These are phyloP conservation scores for Rhagoletis pomonella DNA, from an alignment of 1,140 invertebrate species.

Conservation along the genomic window DNA sequence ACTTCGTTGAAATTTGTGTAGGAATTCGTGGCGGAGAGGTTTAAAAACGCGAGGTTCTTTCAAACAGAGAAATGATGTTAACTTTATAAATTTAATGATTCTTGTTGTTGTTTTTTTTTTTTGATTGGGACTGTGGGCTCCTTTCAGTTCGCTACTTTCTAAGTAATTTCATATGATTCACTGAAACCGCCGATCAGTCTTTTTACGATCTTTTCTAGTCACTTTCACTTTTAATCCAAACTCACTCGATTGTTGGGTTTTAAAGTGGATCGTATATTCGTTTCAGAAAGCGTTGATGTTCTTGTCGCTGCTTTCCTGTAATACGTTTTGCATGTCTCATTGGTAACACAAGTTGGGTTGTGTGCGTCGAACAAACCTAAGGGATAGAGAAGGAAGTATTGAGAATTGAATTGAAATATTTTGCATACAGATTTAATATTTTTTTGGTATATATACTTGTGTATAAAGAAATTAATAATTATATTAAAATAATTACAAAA, in stretches of 20 bases:
- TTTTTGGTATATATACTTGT: not conserved
- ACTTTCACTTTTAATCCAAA: slow-evolving; percentile 11
- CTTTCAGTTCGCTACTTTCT: not conserved
- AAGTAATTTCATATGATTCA: not conserved
- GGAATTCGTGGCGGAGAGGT: not conserved
- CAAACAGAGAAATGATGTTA: not conserved
- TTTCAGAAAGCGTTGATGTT: slow-evolving; percentile 53
- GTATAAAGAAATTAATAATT: not conserved
- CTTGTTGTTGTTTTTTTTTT: not conserved
- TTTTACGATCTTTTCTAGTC: not conserved
- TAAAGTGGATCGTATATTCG: slow-evolving; percentile 57
- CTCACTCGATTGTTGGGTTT: not conserved
- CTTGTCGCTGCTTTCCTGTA: slow-evolving; percentile 30
- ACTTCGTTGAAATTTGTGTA: not conserved
- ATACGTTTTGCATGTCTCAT: slow-evolving; percentile 48
- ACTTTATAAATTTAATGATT: too few relatives aligned
- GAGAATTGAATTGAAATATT: not conserved
- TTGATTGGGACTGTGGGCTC: not conserved
- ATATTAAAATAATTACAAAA: not conserved
- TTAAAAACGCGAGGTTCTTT: not conserved
- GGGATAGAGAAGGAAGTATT: too few relatives aligned
- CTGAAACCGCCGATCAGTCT: not conserved
- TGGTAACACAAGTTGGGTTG: not conserved
- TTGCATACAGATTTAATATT: not conserved
- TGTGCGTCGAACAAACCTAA: not conserved